A percentile compares a stretch with the other conserved stretches of the same genome.
These are phyloP conservation scores for Bambusicola thoracicus DNA, from an alignment of 2,113 vertebrate species.

Conservation along the genomic window DNA sequence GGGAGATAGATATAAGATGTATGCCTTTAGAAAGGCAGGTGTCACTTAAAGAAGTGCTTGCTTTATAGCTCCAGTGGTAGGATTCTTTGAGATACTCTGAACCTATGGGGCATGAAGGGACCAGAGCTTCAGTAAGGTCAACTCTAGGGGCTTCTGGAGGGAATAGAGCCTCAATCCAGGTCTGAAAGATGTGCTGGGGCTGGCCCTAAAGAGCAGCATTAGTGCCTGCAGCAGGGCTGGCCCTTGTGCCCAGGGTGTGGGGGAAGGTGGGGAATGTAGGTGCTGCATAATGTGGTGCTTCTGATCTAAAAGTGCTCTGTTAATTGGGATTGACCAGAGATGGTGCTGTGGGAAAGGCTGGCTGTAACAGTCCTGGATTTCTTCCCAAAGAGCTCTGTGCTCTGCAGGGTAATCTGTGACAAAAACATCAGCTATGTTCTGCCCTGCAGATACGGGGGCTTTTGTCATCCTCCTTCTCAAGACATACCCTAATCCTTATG, in stretches of 20 bases:
- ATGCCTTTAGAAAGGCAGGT: neutral
- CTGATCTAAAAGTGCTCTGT: neutral
- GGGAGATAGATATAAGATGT: neutral
- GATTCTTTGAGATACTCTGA: neutral
- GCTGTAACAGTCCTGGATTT: neutral
- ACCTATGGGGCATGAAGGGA: accelerated
- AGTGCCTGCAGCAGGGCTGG: too few species aligned
- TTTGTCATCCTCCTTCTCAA: accelerated
- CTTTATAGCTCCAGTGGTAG: neutral
- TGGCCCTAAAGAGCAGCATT: neutral
- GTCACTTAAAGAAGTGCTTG: neutral
- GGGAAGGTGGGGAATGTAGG: accelerated
- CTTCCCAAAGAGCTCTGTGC: neutral
- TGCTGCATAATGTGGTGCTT: neutral
- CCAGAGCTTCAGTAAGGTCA: neutral
- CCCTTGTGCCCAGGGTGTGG: neutral
- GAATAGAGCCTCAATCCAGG: neutral
- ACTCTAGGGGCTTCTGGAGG: neutral
- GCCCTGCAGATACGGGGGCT: neutral
- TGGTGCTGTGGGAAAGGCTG: accelerated
- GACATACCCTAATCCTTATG: accelerated
- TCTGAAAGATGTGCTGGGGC: neutral
- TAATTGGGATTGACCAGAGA: neutral
- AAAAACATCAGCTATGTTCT: neutral
- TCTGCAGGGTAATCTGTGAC: neutral